Percentiles rank a stretch among this genome's conserved stretches.
These are phyloP conservation scores for Argentina silus DNA, from an alignment of 2,797 vertebrate species.

Conservation along the genomic window DNA sequence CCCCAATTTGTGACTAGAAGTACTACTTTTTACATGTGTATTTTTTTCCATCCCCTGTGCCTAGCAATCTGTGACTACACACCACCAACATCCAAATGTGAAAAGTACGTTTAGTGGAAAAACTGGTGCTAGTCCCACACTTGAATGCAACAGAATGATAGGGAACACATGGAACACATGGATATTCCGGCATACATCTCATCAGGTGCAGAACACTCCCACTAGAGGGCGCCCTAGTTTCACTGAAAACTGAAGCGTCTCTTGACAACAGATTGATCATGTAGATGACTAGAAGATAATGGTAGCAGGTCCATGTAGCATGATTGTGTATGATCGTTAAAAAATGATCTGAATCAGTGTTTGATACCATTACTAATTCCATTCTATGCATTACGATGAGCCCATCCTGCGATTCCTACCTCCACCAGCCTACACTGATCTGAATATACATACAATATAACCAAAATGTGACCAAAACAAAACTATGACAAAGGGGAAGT, in stretches of 20 bases:
- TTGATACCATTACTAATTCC: neutral
- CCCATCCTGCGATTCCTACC: neutral
- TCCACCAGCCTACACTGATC: no score
- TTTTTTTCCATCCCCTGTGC: no score
- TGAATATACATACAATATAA: neutral
- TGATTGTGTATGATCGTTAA: neutral
- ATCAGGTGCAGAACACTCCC: slow-evolving; percentile 32
- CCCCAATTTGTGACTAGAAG: no score
- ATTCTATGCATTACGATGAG: neutral
- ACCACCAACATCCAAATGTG: no score
- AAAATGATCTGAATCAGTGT: neutral
- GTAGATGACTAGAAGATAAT: neutral
- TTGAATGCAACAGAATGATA: no score
- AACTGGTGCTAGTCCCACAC: no score
- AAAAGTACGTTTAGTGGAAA: no score
- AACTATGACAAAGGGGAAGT: neutral
- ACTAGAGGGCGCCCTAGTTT: slow-evolving; percentile 66
- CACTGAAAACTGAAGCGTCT: slow-evolving; percentile 3
- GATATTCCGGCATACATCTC: neutral
- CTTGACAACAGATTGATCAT: neutral
- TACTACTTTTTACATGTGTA: no score
- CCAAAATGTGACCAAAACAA: neutral
- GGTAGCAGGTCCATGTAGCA: neutral
- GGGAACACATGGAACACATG: neutral
- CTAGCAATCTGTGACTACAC: no score